phyloP scores from a whole-genome alignment of 2,113 vertebrate species.

The Sinosuthora webbiana region DNA sequence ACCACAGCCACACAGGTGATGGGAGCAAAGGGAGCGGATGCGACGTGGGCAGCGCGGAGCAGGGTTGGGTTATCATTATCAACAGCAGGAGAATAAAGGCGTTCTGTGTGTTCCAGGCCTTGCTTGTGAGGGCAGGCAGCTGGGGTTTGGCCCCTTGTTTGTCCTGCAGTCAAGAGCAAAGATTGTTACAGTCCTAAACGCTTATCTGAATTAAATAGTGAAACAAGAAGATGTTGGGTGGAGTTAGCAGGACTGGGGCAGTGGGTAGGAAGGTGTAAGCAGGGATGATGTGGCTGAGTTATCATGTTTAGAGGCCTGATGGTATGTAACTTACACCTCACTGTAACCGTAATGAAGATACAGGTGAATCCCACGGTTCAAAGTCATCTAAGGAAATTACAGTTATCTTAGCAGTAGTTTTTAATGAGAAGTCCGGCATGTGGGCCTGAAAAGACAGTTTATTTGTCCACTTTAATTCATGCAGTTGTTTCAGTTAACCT shows the following conservation, averaged over 20 bases:
- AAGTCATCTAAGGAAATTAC: background rate
- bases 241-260: background rate
- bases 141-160: background rate
- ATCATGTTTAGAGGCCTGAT: background rate
- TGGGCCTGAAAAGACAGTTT: background rate
- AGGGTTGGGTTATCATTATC: background rate
- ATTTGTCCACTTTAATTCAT: background rate
- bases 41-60: background rate
- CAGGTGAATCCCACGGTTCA: background rate
- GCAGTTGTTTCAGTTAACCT: background rate
- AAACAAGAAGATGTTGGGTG: background rate
- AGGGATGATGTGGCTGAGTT: background rate
- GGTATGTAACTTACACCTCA: background rate
- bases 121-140: background rate
- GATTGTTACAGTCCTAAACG: background rate
- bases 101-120: background rate
- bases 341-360: background rate
- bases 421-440: background rate
- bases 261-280: background rate
- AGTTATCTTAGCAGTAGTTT: background rate
- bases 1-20: constrained; percentile 42
- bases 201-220: background rate
- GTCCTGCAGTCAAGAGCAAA: background rate
- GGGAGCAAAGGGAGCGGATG: constrained; percentile 4
- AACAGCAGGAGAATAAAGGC: background rate